Evolutionary conservation across 2,888 invertebrate genomes (phyloP).

Genomic region (Coleophora deauratella): DNA sequence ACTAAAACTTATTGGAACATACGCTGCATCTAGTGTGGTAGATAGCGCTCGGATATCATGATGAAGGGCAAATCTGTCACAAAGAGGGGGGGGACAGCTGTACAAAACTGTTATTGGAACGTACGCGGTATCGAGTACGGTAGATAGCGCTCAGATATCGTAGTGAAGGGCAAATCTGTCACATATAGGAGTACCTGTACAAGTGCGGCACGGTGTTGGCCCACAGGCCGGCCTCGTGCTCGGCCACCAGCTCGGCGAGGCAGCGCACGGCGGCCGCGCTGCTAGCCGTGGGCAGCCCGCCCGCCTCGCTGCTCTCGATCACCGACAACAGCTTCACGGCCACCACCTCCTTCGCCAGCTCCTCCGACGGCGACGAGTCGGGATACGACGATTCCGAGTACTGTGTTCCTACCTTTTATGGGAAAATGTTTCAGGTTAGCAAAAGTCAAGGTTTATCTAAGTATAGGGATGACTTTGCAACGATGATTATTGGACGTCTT

Average conservation of each 20-base stretch:
- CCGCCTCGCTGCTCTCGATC: constrained; percentile 49
- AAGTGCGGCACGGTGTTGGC: constrained; percentile 71
- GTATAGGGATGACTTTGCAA: too few relatives aligned
- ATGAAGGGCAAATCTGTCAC: too few relatives aligned
- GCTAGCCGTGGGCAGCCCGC: constrained; percentile 42
- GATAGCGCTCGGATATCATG: too few relatives aligned
- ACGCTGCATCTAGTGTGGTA: too few relatives aligned
- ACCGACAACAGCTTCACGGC: constrained; percentile 45
- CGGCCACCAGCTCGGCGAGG: constrained; percentile 53
- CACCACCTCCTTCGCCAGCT: constrained; percentile 55
- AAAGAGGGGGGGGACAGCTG: too few relatives aligned
- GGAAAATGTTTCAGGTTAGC: background rate
- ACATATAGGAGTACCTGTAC: constrained; percentile 51
- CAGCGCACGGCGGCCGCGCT: constrained; percentile 30
- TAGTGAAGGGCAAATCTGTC: too few relatives aligned
- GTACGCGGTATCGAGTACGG: too few relatives aligned
- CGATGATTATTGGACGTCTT: too few relatives aligned
- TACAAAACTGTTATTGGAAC: too few relatives aligned
- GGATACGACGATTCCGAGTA: constrained; percentile 57
- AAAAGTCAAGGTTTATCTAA: too few relatives aligned
- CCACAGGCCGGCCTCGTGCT: constrained; percentile 75
- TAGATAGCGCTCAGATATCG: too few relatives aligned
- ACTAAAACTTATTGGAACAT: too few relatives aligned
- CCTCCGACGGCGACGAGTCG: constrained; percentile 51
- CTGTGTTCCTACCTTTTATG: constrained; percentile 44